Percentiles rank a stretch among this genome's conserved stretches.
Evolutionary conservation across 1,140 invertebrate genomes (phyloP).

Genomic region (Formica exsecta): DNA sequence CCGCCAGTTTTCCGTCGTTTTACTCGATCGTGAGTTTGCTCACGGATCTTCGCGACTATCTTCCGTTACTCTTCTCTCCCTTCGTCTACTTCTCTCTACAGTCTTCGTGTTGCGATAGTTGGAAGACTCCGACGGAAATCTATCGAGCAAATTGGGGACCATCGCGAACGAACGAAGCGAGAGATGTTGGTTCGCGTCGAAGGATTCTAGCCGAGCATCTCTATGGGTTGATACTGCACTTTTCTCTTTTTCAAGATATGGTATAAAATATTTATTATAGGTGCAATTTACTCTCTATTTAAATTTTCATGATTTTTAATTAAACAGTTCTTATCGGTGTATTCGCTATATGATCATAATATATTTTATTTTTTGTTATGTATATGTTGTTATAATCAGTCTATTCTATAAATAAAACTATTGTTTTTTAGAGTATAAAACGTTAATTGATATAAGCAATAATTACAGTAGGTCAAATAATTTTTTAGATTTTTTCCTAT

Average conservation of each 20-base stretch:
- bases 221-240: not conserved
- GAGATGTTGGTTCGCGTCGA: not conserved
- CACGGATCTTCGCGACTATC: conserved; percentile 13
- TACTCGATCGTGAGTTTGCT: conserved; percentile 44
- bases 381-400: not conserved
- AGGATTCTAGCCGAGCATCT: not conserved
- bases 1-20: conserved; percentile 58
- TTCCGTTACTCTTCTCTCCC: not conserved
- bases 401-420: not conserved
- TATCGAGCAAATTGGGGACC: conserved; percentile 10
- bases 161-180: not conserved
- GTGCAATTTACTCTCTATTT: not conserved
- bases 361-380: not conserved
- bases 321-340: no score
- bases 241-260: not conserved
- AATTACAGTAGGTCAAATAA: not conserved
- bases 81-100: not conserved
- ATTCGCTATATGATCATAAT: no score
- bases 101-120: conserved; percentile 13
- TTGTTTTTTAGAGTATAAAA: not conserved
- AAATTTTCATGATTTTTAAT: not conserved
- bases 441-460: not conserved
- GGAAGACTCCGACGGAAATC: conserved; percentile 14
- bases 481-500: not conserved
- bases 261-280: not conserved